These are phyloP conservation scores for Sarcophilus harrisii DNA, from an alignment of 2,797 vertebrate genomes.

Conservation along the genomic window DNA sequence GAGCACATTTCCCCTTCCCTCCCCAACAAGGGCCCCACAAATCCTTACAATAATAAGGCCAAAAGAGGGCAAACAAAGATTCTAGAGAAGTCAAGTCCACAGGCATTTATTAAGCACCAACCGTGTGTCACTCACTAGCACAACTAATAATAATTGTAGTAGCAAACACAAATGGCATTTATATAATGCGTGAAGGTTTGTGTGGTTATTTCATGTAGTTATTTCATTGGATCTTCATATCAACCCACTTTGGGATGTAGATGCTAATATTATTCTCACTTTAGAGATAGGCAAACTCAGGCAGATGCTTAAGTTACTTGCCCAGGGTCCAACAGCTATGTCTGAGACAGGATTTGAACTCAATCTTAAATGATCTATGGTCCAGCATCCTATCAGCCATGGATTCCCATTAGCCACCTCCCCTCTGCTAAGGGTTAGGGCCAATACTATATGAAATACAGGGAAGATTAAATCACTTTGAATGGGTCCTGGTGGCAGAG, in stretches of 20 bases:
- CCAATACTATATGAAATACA: not conserved
- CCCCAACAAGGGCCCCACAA: not conserved
- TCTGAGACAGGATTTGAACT: not conserved
- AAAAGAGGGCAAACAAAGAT: not conserved
- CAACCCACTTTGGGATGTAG: not conserved
- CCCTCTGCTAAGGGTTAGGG: not conserved
- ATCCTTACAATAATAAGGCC: not conserved
- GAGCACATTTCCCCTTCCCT: not conserved
- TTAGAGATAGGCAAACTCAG: not conserved
- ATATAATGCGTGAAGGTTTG: not conserved
- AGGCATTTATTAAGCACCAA: not conserved
- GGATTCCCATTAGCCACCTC: not conserved
- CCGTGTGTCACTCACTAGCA: not conserved
- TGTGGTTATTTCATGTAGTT: not conserved
- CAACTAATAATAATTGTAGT: not conserved
- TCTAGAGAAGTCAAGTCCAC: not conserved
- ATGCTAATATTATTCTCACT: not conserved
- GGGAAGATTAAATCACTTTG: not conserved
- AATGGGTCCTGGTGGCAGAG: not conserved
- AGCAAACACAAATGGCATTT: not conserved
- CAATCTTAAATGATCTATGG: not conserved
- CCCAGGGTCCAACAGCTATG: not conserved
- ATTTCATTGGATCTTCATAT: not conserved
- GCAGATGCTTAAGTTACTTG: not conserved
- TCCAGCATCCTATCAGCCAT: not conserved